Conservation (phyloP, 2,113 vertebrate species). For the Nerophis ophidion region DNA sequence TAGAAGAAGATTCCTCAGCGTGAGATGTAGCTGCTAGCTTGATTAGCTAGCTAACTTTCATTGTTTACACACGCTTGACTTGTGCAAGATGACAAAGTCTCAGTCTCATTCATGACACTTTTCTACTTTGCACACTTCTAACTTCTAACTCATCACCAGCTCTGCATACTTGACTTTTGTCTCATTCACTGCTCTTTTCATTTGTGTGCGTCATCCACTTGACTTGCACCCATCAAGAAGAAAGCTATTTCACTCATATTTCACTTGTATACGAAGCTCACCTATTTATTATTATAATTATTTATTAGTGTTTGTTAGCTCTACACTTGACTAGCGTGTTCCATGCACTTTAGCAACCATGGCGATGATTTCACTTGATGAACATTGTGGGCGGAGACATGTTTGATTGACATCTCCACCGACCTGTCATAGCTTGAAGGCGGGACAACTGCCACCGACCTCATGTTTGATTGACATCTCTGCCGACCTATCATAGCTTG, state of each 20-base stretch:
- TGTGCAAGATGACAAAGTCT: slow-evolving; percentile 14
- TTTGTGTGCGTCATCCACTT: not conserved
- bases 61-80: slow-evolving; percentile 64
- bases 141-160: not conserved
- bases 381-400: not conserved
- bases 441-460: too few species aligned
- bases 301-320: not conserved
- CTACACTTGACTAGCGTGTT: not conserved
- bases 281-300: too few species aligned
- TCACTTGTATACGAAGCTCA: too few species aligned
- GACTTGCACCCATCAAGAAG: too few species aligned
- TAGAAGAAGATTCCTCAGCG: not conserved
- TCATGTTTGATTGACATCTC: too few species aligned
- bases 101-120: not conserved
- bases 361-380: not conserved
- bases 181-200: not conserved
- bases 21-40: slow-evolving; percentile 49
- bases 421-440: too few species aligned
- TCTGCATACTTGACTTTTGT: not conserved
- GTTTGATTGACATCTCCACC: too few species aligned
- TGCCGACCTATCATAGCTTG: too few species aligned
- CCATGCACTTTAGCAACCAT: not conserved
- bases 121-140: too few species aligned
- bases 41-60: slow-evolving; percentile 63
- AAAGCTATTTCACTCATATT: not conserved